Base-by-base conservation (phyloP, 1,140 invertebrate genomes). In the Drosophila novamexicana region DNA sequence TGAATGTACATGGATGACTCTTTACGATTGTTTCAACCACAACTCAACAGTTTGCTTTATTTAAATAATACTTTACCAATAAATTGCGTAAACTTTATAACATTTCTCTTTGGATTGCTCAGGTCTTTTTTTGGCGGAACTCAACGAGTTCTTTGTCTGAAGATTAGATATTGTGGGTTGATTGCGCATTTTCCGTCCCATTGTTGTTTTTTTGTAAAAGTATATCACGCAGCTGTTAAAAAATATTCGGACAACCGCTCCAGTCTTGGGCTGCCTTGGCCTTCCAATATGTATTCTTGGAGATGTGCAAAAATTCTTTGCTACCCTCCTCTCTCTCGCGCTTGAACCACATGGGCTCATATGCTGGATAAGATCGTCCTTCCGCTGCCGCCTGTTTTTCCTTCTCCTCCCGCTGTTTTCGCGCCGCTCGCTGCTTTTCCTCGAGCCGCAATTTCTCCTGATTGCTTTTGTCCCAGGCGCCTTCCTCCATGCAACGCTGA, bases 401-500 rank as follows among this genome's bases (percentile, higher is more conserved):
- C 62, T 96, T 95, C 12, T 94, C 92, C 93, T 99, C 98, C 1
- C 96, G 94, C 73, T 94, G 91, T 68, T 96, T 94, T 39, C 97
- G 93, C 49, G 93, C 95, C 12, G 94, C 92, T 54, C 97, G 94
- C 93, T 99, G 99, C 93, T 99, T 99, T 90, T 99, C 98, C 93
- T 99, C 99, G 4, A 99, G 78, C 9, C 92, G 89, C 50, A 93
- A 9, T 62, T 99, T 99, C 89, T 97, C 96, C 8, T 94, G 92
- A 93, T 99, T 99, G 40, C 98, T 98, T 81, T 98, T 97, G 82
- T 99, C 98, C 98, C 98, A 99, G 14, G 94, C 91, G 6, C 98
- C 98, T 64, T 98, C 95, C 93, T 99, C 99, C 98, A 99, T 99
- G 52, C 98, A 94, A 45, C 98, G 95, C 93, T 99, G 98, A 95